Evolutionary conservation across 2,888 invertebrate genomes (phyloP).

Genomic region (Acanthosepion pharaonis): DNA sequence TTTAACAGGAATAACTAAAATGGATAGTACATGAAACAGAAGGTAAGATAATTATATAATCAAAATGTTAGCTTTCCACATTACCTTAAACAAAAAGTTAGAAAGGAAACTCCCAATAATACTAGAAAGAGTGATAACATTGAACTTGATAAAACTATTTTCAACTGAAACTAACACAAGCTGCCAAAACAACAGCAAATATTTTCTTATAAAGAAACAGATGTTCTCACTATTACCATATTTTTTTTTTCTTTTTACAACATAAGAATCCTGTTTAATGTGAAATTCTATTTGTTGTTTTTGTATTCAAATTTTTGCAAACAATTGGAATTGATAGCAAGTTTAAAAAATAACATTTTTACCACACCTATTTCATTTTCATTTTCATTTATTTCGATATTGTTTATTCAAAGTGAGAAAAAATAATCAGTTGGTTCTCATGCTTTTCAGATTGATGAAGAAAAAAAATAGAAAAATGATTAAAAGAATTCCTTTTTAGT

Average conservation of each 20-base stretch:
- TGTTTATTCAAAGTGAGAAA: neutral
- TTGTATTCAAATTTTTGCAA: neutral
- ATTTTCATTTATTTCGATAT: neutral
- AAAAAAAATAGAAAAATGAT: neutral
- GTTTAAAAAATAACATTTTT: neutral
- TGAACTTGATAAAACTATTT: no score
- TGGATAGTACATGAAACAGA: no score
- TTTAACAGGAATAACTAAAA: no score
- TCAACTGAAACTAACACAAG: no score
- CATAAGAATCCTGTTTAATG: neutral
- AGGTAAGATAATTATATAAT: no score
- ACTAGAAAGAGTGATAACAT: no score
- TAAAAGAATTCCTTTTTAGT: neutral
- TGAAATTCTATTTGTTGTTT: neutral
- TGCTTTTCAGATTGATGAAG: neutral
- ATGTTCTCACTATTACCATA: neutral
- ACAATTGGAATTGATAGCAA: neutral
- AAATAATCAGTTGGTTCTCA: neutral
- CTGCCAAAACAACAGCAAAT: no score
- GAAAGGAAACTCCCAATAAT: no score
- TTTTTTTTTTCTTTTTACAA: neutral
- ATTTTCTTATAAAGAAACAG: no score
- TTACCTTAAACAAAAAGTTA: no score
- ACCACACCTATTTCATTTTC: neutral
- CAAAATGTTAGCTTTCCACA: no score